Percentiles rank a stretch among this genome's conserved stretches.
Conservation (phyloP, 2,113 vertebrate species). For the Rattus rattus region DNA sequence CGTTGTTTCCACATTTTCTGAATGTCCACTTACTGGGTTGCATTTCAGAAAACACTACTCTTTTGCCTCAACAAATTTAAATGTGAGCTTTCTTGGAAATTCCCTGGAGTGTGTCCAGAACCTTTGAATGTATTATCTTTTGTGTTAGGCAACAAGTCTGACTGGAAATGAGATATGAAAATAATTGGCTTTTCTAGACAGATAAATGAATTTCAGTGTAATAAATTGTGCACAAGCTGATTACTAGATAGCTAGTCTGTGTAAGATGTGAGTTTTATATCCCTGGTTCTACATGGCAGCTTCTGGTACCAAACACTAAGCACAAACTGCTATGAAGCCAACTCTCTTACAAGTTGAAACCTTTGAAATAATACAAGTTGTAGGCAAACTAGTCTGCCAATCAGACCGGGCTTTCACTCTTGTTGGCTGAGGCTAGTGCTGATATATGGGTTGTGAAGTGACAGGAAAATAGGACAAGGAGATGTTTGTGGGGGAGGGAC, state of each 20-base stretch:
- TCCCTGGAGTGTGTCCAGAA: neutral
- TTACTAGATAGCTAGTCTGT: neutral
- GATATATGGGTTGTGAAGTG: neutral
- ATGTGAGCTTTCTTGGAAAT: neutral
- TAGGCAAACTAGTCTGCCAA: neutral
- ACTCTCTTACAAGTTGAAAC: neutral
- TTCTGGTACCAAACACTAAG: neutral
- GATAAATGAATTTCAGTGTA: neutral
- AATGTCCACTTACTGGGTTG: neutral
- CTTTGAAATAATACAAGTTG: neutral
- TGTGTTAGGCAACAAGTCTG: neutral
- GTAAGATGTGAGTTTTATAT: rapidly evolving
- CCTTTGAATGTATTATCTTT: neutral
- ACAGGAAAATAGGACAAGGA: neutral
- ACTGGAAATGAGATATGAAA: neutral
- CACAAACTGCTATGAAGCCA: neutral
- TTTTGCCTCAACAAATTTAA: neutral
- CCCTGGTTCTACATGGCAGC: rapidly evolving
- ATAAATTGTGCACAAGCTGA: neutral
- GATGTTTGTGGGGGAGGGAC: neutral
- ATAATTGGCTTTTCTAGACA: too few relatives aligned
- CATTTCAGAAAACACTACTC: neutral
- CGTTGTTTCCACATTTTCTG: neutral
- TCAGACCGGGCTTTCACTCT: neutral
- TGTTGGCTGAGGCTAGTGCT: neutral